Evolutionary conservation across 2,113 vertebrate species (phyloP), one percentile per base, ranked within the genome.

Genomic region (Psittacula cyanocephala): DNA sequence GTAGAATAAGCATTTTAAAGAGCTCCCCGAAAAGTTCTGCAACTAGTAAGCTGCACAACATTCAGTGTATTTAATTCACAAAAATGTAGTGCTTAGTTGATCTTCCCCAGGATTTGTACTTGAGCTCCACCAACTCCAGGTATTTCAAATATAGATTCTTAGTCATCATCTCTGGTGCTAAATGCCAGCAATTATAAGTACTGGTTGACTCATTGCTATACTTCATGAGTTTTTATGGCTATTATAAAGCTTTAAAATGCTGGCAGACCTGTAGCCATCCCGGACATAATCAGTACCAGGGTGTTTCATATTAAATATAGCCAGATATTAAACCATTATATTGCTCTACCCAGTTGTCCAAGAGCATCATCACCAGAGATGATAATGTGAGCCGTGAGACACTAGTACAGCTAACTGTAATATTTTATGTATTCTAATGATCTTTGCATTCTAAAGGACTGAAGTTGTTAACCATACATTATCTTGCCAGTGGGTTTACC

Each of bases 101-200:
- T 84, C 64, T 81, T 91, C 59, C 33, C 22, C 41, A 88, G 28
- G 44, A 89, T 91, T 92, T 93, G 64, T 81, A 86, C 65, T 88
- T 95, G 76, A 33, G 64, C 88, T 94, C 75, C 86, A 93, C 91
- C 93, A 93, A 41, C 80, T 95, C 86, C 92, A 91, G 84, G 84
- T 93, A 79, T 89, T 93, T 93, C 91, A 95, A 93, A 95, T 92
- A 88, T 91, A 95, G 94, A 81, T 89, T 95, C 85, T 95, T 96
- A 95, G 91, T 95, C 94, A 95, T 92, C 93, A 87, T 92, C 91
- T 81, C 72, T 86, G 43, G 47, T 64, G 75, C 76, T 96, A 94
- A 95, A 94, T 91, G 89, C 92, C 82, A 91, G 62, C 91, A 94
- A 93, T 96, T 95, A 95, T 76, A 94, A 94, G 94, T 79, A 89